A percentile compares a stretch with the other conserved stretches of the same genome.
phyloP scores from a whole-genome alignment of 2,113 vertebrate genomes.

The Stigmatopora nigra region DNA sequence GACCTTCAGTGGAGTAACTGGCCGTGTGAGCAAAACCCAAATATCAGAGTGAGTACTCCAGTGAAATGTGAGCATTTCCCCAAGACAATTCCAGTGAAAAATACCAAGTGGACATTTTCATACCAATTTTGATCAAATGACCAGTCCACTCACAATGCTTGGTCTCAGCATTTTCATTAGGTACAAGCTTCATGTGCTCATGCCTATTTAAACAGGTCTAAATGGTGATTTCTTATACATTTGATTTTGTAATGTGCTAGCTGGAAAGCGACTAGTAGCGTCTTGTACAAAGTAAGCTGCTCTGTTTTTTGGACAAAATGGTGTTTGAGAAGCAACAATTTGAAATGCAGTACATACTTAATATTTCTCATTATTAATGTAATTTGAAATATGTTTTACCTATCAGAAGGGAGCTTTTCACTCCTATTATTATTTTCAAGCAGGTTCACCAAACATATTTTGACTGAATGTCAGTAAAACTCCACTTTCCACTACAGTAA shows the following conservation, averaged over 20 bases:
- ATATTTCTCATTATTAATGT: not conserved
- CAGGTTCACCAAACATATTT: not conserved
- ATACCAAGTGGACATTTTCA: not conserved
- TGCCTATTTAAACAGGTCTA: too few species aligned
- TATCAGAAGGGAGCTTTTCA: conserved; percentile 22
- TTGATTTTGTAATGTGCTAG: too few species aligned
- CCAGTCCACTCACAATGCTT: not conserved
- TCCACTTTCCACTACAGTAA: not conserved
- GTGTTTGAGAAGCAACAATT: not conserved
- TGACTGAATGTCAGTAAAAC: not conserved
- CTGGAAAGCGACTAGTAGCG: too few species aligned
- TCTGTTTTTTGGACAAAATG: not conserved
- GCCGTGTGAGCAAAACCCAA: not conserved
- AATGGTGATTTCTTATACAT: too few species aligned
- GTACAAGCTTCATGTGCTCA: too few species aligned
- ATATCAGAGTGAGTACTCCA: not conserved
- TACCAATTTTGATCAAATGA: not conserved
- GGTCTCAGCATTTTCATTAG: too few species aligned
- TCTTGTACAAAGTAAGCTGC: not conserved
- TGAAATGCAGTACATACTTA: not conserved
- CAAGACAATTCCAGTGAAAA: not conserved
- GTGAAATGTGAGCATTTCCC: not conserved
- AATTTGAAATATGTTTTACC: not conserved
- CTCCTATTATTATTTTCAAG: not conserved
- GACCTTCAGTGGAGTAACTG: not conserved